Base-by-base conservation (phyloP, 2,888 invertebrate species). In the Nasonovia ribisnigri region DNA sequence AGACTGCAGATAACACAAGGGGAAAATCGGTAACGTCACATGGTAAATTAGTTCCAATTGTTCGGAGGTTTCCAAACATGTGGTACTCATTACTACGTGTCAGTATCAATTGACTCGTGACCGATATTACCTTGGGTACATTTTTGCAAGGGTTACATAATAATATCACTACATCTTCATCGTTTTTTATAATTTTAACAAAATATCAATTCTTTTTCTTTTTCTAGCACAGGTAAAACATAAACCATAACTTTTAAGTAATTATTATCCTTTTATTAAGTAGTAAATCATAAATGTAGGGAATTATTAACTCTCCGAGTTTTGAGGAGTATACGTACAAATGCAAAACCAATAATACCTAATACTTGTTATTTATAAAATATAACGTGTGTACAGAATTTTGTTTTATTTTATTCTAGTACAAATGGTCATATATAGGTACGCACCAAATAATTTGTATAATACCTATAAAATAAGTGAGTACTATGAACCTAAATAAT, bases 51-150 rank as follows among this genome's bases (percentile, higher is more conserved):
- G 84, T 84, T 36, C 13, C 91, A 42, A 86, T 91, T 86, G 29
- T 91, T 86, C 57, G 24, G 84, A 6, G 42, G 57, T 43, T 84
- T 54, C 86, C 8, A 57, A 51, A 86, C 86, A 91, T 84, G 57
- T 57, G 91, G 86, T 91, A 43, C 91, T 57, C 57, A 91, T 91
- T 91, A 91, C 13, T 67, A 26, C 42, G 42, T 42, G 51, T 51
- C 51, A 6, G 6, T 42, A 36, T 91, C 29, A 54, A 42, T 84
- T 26, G 26, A 84, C 51, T 46, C 51, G 29, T 42, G 84, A 91
- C 51, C 26, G 2, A 87, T 87, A 48, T 48, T 87, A 87, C 2
- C 16, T 60, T 43, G n/a, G 8, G 8, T 43, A 89, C 43, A 16
- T n/a, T 89, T 60, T 46, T 46, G 29, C 46, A 16, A 13, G 46